Evolutionary conservation across 2,113 vertebrate genomes (phyloP), one percentile per base, ranked within the genome.

Genomic region (Protomyctophum bolini): DNA sequence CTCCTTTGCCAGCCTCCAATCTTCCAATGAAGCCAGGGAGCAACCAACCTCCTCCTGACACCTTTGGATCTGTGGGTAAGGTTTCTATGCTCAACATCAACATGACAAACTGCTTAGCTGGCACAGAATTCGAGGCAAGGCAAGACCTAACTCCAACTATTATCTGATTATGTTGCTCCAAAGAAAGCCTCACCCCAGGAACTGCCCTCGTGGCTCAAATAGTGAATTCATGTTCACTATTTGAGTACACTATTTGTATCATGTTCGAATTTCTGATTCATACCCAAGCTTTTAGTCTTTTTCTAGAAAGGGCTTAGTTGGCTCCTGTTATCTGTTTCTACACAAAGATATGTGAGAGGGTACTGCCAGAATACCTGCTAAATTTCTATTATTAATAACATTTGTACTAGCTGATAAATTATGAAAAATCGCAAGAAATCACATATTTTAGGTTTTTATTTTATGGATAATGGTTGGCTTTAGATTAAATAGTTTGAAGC

Each of bases 41-140:
- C 60, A 91, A 92, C 41, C 75, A 83, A 0, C 1, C 90, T 70
- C 88, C 92, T 68, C 47, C 83, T 0, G 94, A 94, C 70, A 93
- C 93, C 82, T 89, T 93, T 80, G 94, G 94, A 67, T 86, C 91
- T 8, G 83, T 94, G 55, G 97, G 97, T 99, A 96, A 95, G 86
- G 77, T 61, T 69, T 68, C 50, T 72, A 56, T 63, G 15, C 50
- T 14, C 49, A 11, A 29, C 21, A 6, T 41, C 10, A 2, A 61
- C 21, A 46, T 41, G 9, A 7, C 14, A 12, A 55, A n/a, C 14
- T 58, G 15, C 51, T 66, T 33, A 50, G 57, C 8, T 51, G 4
- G 71, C 33, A 68, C 9, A 58, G 21, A 62, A 12, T 70, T 12
- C 6, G 51, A 6, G 51, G 10, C 46, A 49, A 14, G 10, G 33